Percentiles rank a stretch among this genome's conserved stretches.
Conservation (phyloP, 2,113 vertebrate genomes). For the Puma concolor region DNA sequence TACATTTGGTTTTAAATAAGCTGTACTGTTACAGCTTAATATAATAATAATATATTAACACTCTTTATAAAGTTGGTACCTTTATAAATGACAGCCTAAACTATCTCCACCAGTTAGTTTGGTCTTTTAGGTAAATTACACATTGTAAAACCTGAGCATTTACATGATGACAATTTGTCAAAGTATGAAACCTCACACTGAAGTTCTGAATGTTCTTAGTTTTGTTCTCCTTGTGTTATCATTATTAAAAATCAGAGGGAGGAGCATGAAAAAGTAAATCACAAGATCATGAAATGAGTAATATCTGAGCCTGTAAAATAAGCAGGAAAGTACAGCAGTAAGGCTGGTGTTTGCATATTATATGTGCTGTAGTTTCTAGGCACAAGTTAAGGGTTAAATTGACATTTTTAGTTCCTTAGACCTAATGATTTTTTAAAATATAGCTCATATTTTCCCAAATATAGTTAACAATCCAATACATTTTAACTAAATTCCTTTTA, state of each 20-base stretch:
- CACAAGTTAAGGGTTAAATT: slow-evolving; percentile 75
- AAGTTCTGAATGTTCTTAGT: slow-evolving; percentile 36
- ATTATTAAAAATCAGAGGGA: slow-evolving; percentile 58
- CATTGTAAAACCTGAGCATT: slow-evolving; percentile 60
- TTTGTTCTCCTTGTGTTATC: neutral
- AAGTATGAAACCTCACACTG: slow-evolving; percentile 48
- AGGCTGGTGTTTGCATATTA: slow-evolving; percentile 64
- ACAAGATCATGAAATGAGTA: slow-evolving; percentile 57
- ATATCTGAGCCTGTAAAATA: slow-evolving; percentile 53
- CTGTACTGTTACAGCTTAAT: slow-evolving; percentile 49
- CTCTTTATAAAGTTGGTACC: slow-evolving; percentile 1
- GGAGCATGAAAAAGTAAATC: slow-evolving; percentile 37
- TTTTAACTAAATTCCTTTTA: slow-evolving; percentile 83
- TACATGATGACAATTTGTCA: slow-evolving; percentile 2
- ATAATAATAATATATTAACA: slow-evolving; percentile 64
- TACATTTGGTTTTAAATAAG: slow-evolving; percentile 73
- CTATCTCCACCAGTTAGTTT: neutral
- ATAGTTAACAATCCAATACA: slow-evolving; percentile 29
- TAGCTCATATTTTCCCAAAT: slow-evolving; percentile 57
- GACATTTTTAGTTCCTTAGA: slow-evolving; percentile 55
- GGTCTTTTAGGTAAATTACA: neutral
- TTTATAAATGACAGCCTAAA: slow-evolving; percentile 22
- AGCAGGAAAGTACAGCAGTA: slow-evolving; percentile 38
- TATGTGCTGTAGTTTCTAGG: slow-evolving; percentile 75
- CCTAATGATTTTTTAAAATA: slow-evolving; percentile 68